Evolutionary conservation across 2,113 vertebrate genomes (phyloP).

Genomic region (Physeter macrocephalus): DNA sequence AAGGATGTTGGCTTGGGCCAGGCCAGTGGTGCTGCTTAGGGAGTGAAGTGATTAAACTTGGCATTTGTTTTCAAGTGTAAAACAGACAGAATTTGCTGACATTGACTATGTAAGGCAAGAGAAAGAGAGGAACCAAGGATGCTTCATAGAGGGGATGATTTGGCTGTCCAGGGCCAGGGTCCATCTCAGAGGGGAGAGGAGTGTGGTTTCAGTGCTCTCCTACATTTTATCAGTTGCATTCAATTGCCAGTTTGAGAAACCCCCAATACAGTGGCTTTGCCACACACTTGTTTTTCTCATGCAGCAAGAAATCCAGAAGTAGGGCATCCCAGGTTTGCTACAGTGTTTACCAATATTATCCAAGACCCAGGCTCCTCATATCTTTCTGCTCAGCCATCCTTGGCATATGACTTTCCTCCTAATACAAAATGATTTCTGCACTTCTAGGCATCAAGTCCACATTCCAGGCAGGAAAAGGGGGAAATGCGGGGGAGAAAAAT

Average conservation of each 20-base stretch:
- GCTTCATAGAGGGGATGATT: neutral
- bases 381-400: neutral
- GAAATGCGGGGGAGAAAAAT: neutral
- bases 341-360: neutral
- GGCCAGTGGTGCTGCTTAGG: neutral
- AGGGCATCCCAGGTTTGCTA: neutral
- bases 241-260: neutral
- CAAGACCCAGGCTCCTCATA: neutral
- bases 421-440: neutral
- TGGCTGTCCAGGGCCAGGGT: neutral
- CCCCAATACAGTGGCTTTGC: neutral
- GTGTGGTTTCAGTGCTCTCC: neutral
- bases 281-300: neutral
- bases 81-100: neutral
- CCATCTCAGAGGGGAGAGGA: neutral
- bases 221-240: neutral
- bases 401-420: neutral
- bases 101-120: neutral
- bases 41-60: neutral
- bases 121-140: neutral
- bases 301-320: neutral
- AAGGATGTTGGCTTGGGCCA: neutral
- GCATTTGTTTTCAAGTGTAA: neutral
- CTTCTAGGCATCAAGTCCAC: neutral
- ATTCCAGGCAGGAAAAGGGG: neutral